Evolutionary conservation across 2,113 vertebrate species (phyloP), one percentile per base, ranked within the genome.

Genomic region (Mastomys natalensis): DNA sequence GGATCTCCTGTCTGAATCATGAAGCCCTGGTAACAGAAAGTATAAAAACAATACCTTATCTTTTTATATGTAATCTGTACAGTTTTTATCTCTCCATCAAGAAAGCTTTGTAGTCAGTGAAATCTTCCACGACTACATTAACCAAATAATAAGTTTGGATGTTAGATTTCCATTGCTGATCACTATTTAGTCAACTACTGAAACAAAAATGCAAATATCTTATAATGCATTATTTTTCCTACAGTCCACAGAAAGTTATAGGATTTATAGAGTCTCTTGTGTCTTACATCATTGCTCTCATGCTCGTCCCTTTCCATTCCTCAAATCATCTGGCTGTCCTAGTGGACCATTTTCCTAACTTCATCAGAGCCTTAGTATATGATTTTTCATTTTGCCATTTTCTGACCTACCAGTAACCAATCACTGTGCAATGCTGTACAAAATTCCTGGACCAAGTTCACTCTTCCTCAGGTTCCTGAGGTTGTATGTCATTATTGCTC

Each of bases 1-100:
- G 99, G 99, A 97, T 99, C 99, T 92, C 99, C 99, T 1, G 99
- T 99, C 97, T 99, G 99, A 97, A 99, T 99, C 99, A 99, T 99
- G 97, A 99, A 99, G 68, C 99, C 99, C 99, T 99, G 64, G 51
- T 97, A 77, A 97, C 0, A 95, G 58, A 92, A 98, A 96, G 72
- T 3, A 84, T 1, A 90, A 1, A 91, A 0, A 90, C 31, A 66
- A 89, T 84, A 96, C 0, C 74, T 1, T 74, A 4, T 53, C 1
- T 88, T 89, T 85, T 55, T 73, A 26, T 77, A 72, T 58, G 51
- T 55, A 81, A 48, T 74, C 16, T 53, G 48, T 72, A 22, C 7
- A 82, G n/a, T 91, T n/a, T 66, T 94, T 78, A 43, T 93, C 37
- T 90, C 87, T 48, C 76, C 95, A 45, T 76, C 37, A 86, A 64